Evolutionary conservation across 2,113 vertebrate species (phyloP), one percentile per base, ranked within the genome.

Genomic region (Kryptolebias marmoratus): DNA sequence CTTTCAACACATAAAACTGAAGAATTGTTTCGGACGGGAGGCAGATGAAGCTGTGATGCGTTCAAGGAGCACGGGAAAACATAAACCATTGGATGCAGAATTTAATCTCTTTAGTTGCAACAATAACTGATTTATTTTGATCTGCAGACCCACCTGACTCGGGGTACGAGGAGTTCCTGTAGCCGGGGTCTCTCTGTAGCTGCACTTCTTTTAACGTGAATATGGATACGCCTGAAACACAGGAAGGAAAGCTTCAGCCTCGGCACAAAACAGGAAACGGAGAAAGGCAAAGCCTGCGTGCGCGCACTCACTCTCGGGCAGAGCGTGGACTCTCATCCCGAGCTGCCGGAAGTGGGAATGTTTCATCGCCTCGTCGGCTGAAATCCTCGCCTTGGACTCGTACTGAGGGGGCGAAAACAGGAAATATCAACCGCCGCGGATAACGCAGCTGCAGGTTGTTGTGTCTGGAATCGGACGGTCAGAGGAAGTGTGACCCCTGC

Each of bases 151-250:
- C 91, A 99, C 97, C 96, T 92, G 97, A 96, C 86, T 99, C 98
- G 82, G 96, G 95, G 90, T 98, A 98, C 28, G 96, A 95, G 68
- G 97, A 95, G 93, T 95, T 99, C 93, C 97, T 95, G 94, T 97
- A 99, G 88, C 98, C 98, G 48, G 97, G 97, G 85, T 99, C 98
- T 93, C 97, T 96, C 91, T 99, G 97, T 89, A 99, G 90, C 50
- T 98, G 97, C 90, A 99, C 94, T 83, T 99, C 98, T 93, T 98
- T 98, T 93, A 99, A 93, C 82, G 96, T 98, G 94, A 99, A 99
- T 94, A 99, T 95, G 64, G 98, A 99, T 74, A 96, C 84, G 88
- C 90, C 98, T 99, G 90, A 45, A 94, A 94, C 18, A 85, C 45
- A 65, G 7, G 31, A 11, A 11, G 47, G 5, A 16, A 11, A 48